These are phyloP conservation scores for Scaptomyza polygonia DNA, from an alignment of 2,888 invertebrate genomes.

Conservation along the genomic window DNA sequence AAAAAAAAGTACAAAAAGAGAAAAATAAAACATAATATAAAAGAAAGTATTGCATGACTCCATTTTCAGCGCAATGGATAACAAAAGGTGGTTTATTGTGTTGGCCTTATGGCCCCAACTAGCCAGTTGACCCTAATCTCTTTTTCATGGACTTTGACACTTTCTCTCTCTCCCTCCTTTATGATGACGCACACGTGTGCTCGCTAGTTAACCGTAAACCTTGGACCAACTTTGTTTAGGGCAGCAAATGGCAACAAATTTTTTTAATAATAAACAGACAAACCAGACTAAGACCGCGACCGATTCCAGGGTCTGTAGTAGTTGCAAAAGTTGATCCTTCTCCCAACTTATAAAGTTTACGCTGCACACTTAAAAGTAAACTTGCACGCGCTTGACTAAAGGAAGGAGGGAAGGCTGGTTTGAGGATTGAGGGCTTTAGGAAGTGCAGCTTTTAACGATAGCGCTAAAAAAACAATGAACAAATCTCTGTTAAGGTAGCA, in stretches of 20 bases:
- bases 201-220: slow-evolving; percentile 60
- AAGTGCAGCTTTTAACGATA: slow-evolving; percentile 38
- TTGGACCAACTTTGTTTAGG: slow-evolving; percentile 50
- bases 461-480: slow-evolving; percentile 38
- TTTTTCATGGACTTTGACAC: slow-evolving; percentile 60
- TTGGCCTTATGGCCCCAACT: slow-evolving; percentile 44
- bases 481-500: slow-evolving; percentile 25
- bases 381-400: slow-evolving; percentile 42
- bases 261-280: slow-evolving; percentile 70
- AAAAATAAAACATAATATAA: slow-evolving; percentile 2
- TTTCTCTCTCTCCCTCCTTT: neutral
- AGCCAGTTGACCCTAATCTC: slow-evolving; percentile 66
- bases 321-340: slow-evolving; percentile 50
- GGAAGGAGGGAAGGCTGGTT: neutral
- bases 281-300: slow-evolving; percentile 7
- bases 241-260: slow-evolving; percentile 69
- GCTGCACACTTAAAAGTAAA: slow-evolving; percentile 69
- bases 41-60: slow-evolving; percentile 1
- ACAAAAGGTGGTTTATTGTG: slow-evolving; percentile 56
- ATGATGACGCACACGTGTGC: slow-evolving; percentile 48
- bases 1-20: slow-evolving; percentile 23
- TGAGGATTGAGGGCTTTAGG: neutral
- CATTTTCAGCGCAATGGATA: slow-evolving; percentile 9
- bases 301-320: neutral
- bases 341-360: slow-evolving; percentile 54